Evolutionary conservation across 2,113 vertebrate genomes (phyloP).

Genomic region (Peucedramus taeniatus): DNA sequence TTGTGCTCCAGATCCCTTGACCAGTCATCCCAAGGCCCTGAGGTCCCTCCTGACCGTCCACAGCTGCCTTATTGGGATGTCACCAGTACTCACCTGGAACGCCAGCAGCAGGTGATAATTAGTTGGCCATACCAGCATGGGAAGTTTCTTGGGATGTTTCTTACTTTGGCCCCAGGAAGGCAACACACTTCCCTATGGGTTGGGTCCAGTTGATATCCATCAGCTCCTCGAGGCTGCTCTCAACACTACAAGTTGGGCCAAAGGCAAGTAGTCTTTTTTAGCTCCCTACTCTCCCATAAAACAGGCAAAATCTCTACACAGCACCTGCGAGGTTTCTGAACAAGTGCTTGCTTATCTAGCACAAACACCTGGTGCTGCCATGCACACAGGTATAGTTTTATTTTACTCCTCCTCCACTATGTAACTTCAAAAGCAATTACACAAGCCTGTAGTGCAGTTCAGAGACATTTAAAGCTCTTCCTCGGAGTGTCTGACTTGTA

Average conservation of each 20-base stretch:
- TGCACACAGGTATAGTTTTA: not conserved
- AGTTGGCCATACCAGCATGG: not conserved
- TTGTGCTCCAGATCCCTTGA: not conserved
- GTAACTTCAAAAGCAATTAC: not conserved
- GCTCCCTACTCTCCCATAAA: not conserved
- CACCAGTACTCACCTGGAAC: not conserved
- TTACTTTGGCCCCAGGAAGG: not conserved
- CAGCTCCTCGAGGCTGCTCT: not conserved
- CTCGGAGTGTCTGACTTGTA: not conserved
- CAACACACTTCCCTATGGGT: not conserved
- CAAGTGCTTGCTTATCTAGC: not conserved
- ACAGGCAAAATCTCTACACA: not conserved
- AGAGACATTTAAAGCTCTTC: not conserved
- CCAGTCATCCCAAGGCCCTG: not conserved
- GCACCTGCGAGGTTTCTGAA: not conserved
- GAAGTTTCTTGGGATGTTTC: not conserved
- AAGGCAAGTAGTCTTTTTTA: not conserved
- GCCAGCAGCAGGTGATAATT: not conserved
- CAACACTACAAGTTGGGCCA: not conserved
- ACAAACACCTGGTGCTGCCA: not conserved
- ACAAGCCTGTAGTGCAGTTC: not conserved
- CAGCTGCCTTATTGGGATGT: not conserved
- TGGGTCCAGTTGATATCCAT: not conserved
- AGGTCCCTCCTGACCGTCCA: not conserved
- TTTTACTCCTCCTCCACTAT: not conserved